These are phyloP conservation scores for Pogonocherus hispidulus DNA, from an alignment of 2,888 invertebrate species.

Conservation along the genomic window DNA sequence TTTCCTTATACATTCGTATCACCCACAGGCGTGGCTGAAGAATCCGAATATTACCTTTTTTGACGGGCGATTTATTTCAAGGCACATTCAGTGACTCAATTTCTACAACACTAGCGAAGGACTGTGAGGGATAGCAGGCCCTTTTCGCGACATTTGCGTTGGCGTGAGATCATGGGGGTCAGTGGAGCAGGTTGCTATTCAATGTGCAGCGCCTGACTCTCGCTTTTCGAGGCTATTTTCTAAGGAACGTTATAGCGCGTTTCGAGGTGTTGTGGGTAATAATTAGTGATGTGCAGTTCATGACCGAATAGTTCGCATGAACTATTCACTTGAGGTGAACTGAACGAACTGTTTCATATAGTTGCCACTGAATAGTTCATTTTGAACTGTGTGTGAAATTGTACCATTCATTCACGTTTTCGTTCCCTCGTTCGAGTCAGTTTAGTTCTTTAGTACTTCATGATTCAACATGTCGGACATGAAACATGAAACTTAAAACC, in stretches of 20 bases:
- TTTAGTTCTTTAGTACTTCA: too few relatives aligned
- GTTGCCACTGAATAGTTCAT: too few relatives aligned
- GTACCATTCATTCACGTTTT: too few relatives aligned
- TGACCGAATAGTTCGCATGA: too few relatives aligned
- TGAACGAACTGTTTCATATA: too few relatives aligned
- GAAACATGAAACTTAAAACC: too few relatives aligned
- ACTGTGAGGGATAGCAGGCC: not conserved
- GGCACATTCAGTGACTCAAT: not conserved
- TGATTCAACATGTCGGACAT: too few relatives aligned
- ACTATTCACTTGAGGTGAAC: too few relatives aligned
- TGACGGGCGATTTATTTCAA: not conserved
- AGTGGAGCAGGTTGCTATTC: conserved; percentile 44
- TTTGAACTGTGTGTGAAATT: too few relatives aligned
- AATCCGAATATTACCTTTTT: not conserved
- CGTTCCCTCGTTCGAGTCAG: too few relatives aligned
- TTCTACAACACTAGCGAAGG: not conserved
- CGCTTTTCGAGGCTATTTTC: conserved; percentile 41
- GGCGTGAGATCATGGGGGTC: conserved; percentile 37
- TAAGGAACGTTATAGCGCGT: not conserved
- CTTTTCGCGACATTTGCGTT: conserved; percentile 8
- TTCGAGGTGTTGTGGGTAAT: not conserved
- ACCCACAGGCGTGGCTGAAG: not conserved
- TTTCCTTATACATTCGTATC: not conserved
- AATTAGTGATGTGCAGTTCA: too few relatives aligned
- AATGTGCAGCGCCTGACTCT: conserved; percentile 51